Percentiles rank a stretch among this genome's conserved stretches.
Evolutionary conservation across 1,140 invertebrate genomes (phyloP).

Genomic region (Leptopilina clavipes): DNA sequence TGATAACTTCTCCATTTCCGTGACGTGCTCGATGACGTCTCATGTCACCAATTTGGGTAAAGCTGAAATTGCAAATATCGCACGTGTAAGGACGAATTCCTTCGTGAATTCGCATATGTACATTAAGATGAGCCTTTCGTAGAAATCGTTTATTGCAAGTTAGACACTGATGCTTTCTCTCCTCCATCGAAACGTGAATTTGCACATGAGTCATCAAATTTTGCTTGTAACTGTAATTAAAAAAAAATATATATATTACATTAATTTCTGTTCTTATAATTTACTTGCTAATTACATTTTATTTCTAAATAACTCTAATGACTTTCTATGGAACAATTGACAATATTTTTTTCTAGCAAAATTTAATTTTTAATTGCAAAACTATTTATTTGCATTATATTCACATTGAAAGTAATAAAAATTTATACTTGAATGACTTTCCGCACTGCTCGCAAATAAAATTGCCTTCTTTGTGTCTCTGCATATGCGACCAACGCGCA

Average conservation of each 20-base stretch:
- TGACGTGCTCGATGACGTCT: slow-evolving; percentile 61
- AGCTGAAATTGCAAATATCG: slow-evolving; percentile 64
- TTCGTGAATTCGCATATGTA: slow-evolving; percentile 78
- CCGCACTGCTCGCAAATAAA: slow-evolving; percentile 58
- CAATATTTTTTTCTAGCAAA: no score
- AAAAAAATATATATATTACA: not conserved
- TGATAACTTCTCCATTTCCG: slow-evolving; percentile 44
- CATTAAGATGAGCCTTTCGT: slow-evolving; percentile 62
- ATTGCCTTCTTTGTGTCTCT: slow-evolving; percentile 56
- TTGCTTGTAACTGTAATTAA: slow-evolving; percentile 57
- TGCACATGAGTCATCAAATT: slow-evolving; percentile 57
- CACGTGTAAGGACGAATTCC: slow-evolving; percentile 82
- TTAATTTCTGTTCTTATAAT: slow-evolving; percentile 9
- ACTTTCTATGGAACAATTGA: no score
- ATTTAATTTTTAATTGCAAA: no score
- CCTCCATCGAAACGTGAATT: slow-evolving; percentile 57
- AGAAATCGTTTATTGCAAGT: slow-evolving; percentile 69
- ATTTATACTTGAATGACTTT: slow-evolving; percentile 55
- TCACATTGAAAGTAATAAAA: not conserved
- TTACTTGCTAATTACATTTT: not conserved
- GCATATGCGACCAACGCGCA: slow-evolving; percentile 56
- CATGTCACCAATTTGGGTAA: slow-evolving; percentile 68
- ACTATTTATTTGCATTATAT: not conserved
- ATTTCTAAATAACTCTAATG: slow-evolving; percentile 9
- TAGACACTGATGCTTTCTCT: slow-evolving; percentile 61